Conservation (phyloP, 1,140 invertebrate species). For the Orussus abietinus region DNA sequence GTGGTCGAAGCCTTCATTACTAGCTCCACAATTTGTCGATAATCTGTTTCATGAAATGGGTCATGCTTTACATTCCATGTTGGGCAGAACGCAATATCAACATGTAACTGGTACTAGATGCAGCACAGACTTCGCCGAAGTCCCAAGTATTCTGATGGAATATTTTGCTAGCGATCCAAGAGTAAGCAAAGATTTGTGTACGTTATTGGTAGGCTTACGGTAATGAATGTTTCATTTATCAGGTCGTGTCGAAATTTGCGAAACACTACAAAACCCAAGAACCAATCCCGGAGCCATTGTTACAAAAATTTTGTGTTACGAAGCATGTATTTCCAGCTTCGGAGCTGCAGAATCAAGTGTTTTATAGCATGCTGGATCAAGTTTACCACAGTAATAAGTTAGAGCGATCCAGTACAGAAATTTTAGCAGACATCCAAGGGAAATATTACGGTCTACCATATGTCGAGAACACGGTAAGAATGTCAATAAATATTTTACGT, state of each 20-base stretch:
- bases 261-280: conserved; percentile 88
- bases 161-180: conserved; percentile 90
- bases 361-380: conserved; percentile 73
- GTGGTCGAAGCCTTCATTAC: conserved; percentile 73
- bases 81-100: conserved; percentile 91
- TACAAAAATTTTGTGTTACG: conserved; percentile 74
- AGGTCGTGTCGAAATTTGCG: conserved; percentile 84
- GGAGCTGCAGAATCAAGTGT: conserved; percentile 87
- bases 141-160: conserved; percentile 97
- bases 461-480: conserved; percentile 76
- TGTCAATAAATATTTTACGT: conserved; percentile 7
- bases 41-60: conserved; percentile 99
- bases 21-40: conserved; percentile 82
- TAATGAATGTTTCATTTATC: too few relatives aligned
- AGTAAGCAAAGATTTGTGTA: conserved; percentile 60
- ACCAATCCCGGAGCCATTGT: conserved; percentile 72
- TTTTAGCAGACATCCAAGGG: conserved; percentile 76
- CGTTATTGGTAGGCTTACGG: too few relatives aligned
- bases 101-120: conserved; percentile 97
- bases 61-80: conserved; percentile 98
- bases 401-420: conserved; percentile 66
- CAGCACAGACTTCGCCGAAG: conserved; percentile 96
- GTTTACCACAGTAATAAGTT: conserved; percentile 71
- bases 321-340: conserved; percentile 84
- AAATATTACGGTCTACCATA: conserved; percentile 85